Evolutionary conservation across 1,140 invertebrate species (phyloP).

Genomic region (Telenomus remus): DNA sequence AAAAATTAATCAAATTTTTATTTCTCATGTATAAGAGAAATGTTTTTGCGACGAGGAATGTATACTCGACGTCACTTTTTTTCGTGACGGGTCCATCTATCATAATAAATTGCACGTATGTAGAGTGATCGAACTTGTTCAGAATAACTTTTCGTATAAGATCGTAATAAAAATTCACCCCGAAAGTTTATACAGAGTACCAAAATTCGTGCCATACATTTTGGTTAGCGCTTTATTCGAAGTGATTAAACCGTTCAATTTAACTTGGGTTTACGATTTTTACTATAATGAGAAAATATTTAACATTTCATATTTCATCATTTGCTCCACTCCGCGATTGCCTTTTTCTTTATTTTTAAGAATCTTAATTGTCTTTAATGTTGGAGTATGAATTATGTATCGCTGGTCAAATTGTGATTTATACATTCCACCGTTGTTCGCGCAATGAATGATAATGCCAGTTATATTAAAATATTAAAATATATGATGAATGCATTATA

Average conservation of each 20-base stretch:
- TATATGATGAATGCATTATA: constrained; percentile 28
- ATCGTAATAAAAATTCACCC: not conserved
- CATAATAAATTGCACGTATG: constrained; percentile 2
- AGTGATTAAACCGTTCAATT: no score
- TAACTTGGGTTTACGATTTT: not conserved
- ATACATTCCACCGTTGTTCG: constrained; percentile 19
- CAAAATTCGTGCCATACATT: not conserved
- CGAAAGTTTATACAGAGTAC: not conserved
- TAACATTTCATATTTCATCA: constrained; percentile 52
- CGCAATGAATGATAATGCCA: constrained; percentile 37
- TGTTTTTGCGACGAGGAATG: not conserved
- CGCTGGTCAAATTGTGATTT: constrained; percentile 45
- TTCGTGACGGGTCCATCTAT: not conserved
- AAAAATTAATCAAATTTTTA: not conserved
- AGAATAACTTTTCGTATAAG: constrained; percentile 1
- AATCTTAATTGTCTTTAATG: constrained; percentile 53
- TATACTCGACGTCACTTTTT: not conserved
- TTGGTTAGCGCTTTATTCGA: not conserved
- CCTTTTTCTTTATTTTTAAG: constrained; percentile 50
- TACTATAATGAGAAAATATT: constrained; percentile 54
- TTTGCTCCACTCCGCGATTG: constrained; percentile 36
- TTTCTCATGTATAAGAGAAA: not conserved
- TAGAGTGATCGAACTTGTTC: not conserved
- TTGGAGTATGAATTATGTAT: constrained; percentile 47
- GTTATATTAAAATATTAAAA: constrained; percentile 46